phyloP scores from a whole-genome alignment of 2,797 vertebrate species.

The Threskiornis aethiopicus region DNA sequence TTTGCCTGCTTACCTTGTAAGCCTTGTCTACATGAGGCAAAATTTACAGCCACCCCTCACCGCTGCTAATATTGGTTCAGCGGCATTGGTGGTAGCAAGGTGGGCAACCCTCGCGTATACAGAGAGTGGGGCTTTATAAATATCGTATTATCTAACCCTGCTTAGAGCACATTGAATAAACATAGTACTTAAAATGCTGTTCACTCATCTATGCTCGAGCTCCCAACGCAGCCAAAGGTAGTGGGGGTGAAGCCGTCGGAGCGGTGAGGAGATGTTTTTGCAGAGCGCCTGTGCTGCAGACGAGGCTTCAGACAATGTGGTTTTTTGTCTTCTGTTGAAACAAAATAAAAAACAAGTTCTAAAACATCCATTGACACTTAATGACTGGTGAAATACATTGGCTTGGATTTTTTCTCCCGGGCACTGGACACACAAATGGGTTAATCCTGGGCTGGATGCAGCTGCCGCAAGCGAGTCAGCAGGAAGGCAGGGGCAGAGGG shows the following conservation, averaged over 20 bases:
- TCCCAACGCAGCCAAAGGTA: not conserved
- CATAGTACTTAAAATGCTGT: not conserved
- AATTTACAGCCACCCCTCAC: conserved; percentile 26
- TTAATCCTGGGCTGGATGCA: not conserved
- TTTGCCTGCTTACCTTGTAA: conserved; percentile 71
- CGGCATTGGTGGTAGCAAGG: not conserved
- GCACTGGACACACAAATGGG: not conserved
- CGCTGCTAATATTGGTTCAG: not conserved
- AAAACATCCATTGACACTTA: not conserved
- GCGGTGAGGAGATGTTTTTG: not conserved
- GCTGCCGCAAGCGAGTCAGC: not conserved
- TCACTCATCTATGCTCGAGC: not conserved
- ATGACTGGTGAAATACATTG: not conserved
- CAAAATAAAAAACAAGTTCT: not conserved
- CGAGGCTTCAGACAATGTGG: not conserved
- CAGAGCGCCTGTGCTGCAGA: not conserved
- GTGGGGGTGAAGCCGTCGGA: not conserved
- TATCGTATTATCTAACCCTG: not conserved
- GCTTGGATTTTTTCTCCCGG: not conserved
- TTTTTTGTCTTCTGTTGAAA: conserved; percentile 28
- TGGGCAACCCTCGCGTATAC: not conserved
- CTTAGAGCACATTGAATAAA: conserved; percentile 5
- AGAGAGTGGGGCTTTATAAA: not conserved
- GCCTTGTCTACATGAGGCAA: not conserved
- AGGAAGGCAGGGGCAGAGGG: not conserved